These are phyloP conservation scores for Leuciscus idus DNA, from an alignment of 2,113 vertebrate genomes.

Conservation along the genomic window DNA sequence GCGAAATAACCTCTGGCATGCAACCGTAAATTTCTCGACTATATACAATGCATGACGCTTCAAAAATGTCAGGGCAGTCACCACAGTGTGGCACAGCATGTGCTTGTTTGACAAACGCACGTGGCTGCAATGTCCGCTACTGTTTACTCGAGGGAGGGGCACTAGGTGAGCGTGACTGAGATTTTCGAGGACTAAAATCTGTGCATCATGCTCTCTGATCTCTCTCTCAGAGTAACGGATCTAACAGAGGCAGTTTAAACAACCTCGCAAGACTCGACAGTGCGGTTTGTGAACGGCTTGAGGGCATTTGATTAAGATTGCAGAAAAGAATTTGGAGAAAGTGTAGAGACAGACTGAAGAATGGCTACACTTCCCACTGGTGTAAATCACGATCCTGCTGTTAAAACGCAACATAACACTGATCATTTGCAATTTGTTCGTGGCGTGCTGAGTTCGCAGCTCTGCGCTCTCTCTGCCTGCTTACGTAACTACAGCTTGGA, in stretches of 20 bases:
- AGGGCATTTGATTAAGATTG: background rate
- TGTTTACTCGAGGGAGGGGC: slow-evolving; percentile 26
- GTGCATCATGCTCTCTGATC: background rate
- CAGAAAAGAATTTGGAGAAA: background rate
- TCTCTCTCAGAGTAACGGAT: background rate
- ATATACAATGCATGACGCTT: background rate
- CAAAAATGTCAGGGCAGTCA: background rate
- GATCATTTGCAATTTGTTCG: slow-evolving; percentile 14
- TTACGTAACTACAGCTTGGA: slow-evolving; percentile 5
- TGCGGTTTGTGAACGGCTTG: background rate
- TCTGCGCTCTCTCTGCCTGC: background rate
- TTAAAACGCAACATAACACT: background rate
- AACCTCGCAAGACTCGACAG: background rate
- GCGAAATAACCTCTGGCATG: background rate
- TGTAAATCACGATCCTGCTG: slow-evolving; percentile 3
- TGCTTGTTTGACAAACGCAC: background rate
- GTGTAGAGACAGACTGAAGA: background rate
- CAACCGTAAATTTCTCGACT: background rate
- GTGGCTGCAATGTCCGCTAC: background rate
- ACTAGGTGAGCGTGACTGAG: background rate
- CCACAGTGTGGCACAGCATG: background rate
- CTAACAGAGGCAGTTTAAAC: background rate
- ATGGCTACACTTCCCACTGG: background rate
- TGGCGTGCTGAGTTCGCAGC: slow-evolving; percentile 12
- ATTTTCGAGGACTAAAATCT: slow-evolving; percentile 5